Evolutionary conservation across 92 coral and sea anemone species (phyloP).

Genomic region (Parazoanthus darwini): DNA sequence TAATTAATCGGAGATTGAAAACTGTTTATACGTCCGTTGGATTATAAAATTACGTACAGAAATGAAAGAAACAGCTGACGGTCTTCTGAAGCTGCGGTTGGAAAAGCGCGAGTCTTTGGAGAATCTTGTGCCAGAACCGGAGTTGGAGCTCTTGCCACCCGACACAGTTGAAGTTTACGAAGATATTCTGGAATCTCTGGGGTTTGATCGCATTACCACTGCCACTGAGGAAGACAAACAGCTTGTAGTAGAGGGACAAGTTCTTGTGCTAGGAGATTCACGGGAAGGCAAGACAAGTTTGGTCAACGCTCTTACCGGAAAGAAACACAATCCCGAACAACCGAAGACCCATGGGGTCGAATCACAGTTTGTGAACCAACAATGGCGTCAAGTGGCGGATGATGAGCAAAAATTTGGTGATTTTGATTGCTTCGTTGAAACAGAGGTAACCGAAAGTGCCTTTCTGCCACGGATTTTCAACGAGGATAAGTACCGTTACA

Average conservation of each 20-base stretch:
- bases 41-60: not conserved
- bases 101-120: not conserved
- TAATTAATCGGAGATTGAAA: no score
- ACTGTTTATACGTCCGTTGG: not conserved
- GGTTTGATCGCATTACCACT: conserved; percentile 24
- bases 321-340: conserved; percentile 43
- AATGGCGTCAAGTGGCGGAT: conserved; percentile 38
- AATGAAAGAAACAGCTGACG: not conserved
- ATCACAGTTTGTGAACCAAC: conserved; percentile 39
- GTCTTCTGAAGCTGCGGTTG: not conserved
- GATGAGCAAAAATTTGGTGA: conserved; percentile 40
- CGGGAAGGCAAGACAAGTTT: conserved; percentile 60
- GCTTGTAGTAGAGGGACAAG: conserved; percentile 52
- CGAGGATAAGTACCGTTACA: conserved; percentile 17
- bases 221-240: conserved; percentile 28
- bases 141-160: conserved; percentile 33
- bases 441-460: conserved; percentile 2
- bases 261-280: conserved; percentile 55
- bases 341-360: conserved; percentile 49
- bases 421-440: conserved; percentile 28
- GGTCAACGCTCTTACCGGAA: conserved; percentile 51
- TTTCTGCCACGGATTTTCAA: conserved; percentile 40
- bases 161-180: conserved; percentile 18
- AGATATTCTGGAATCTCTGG: conserved; percentile 39
- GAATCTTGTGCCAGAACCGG: conserved; percentile 8